Evolutionary conservation across 2,113 vertebrate species (phyloP).

Genomic region (Oxyura jamaicensis): DNA sequence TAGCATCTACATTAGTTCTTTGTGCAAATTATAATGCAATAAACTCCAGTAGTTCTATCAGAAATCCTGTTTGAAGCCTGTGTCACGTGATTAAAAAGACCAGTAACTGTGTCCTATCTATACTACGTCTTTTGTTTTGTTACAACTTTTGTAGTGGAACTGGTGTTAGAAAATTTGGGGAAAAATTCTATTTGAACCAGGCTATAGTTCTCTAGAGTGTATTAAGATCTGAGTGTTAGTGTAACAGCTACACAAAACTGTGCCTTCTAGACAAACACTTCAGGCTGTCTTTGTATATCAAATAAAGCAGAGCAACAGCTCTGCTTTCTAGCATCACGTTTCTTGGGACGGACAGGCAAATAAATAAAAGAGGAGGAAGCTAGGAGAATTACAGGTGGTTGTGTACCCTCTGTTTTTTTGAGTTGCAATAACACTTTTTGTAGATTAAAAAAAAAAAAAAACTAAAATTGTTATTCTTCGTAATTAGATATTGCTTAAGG

Average conservation of each 20-base stretch:
- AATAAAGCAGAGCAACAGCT: not conserved
- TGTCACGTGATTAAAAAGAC: not conserved
- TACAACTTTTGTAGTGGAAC: not conserved
- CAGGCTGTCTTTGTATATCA: not conserved
- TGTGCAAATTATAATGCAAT: not conserved
- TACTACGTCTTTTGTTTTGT: not conserved
- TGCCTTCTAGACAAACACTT: not conserved
- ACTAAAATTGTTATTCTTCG: not conserved
- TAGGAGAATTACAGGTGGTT: not conserved
- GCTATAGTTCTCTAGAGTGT: not conserved
- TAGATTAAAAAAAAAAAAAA: not conserved
- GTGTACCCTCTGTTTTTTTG: not conserved
- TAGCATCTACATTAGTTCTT: not conserved
- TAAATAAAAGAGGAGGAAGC: not conserved
- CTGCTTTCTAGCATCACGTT: not conserved
- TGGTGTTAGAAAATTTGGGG: not conserved
- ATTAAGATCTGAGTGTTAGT: not conserved
- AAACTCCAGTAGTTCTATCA: not conserved
- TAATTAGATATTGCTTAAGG: not conserved
- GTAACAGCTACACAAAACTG: not conserved
- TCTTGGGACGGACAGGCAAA: not conserved
- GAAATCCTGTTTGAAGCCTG: not conserved
- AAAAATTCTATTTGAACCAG: not conserved
- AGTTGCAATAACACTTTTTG: not conserved
- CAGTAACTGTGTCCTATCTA: not conserved